Base-by-base conservation (phyloP, 2,113 vertebrate species). In the Indicator indicator region DNA sequence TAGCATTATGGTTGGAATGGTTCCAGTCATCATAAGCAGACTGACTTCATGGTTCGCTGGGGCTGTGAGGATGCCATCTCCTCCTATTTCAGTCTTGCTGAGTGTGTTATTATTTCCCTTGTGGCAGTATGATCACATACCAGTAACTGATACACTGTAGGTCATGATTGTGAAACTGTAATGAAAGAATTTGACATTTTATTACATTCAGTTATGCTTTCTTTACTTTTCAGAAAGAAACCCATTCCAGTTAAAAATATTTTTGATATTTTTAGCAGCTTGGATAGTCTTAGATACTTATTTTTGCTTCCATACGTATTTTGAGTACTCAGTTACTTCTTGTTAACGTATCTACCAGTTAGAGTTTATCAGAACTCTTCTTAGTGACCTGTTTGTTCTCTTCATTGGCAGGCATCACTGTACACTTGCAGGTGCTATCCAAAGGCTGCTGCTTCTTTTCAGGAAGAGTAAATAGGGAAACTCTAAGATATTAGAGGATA, bases 1-100 rank as follows among this genome's bases (percentile, higher is more conserved):
- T 83, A 46, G 64, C 76, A 62, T 91, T 81, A 87, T 71, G 69
- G 46, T 79, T 96, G 94, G 88, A 96, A 58, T 83, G 46, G 63
- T 90, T 95, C 80, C 94, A 96, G 85, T 76, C 82, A 24, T 79
- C 50, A 2, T 83, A 86, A 85, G 88, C 19, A 68, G 83, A 18
- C 76, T 56, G 85, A 85, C 78, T 91, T 94, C 50, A 54, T 80
- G 83, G 58, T 87, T 91, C 18, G 5, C 56, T 92, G 92, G 33
- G 65, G 46, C 90, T 90, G 70, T 56, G 88, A 83, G 79, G 87
- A 72, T 89, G 68, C 60, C 74, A 32, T 67, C 93, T 86, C 18
- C 12, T 77, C 80, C 83, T 56, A 7, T 84, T 73, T 69, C 48
- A 46, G 70, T 63, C 83, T 89, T 91, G 76, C 79, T 84, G 69